Evolutionary conservation across 2,113 vertebrate species (phyloP), one percentile per base, ranked within the genome.

Genomic region (Pluvianellus socialis): DNA sequence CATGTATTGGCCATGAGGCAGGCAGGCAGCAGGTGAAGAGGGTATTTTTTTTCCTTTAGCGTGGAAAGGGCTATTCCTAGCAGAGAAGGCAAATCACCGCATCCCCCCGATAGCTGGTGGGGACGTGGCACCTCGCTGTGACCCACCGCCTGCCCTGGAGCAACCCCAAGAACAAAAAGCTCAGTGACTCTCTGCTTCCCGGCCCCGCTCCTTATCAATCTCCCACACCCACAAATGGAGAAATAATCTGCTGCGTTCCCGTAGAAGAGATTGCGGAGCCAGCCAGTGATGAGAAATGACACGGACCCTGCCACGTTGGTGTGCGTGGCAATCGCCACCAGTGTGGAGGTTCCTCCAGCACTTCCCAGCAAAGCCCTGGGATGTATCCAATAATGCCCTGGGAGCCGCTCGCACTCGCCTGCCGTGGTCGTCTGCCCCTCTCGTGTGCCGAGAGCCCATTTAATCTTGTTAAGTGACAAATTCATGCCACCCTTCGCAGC

Each of bases 131-230:
- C 35, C 45, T 76, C 8, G 1, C 26, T 47, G 71, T 61, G 79
- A 90, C 71, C 56, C 44, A 65, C 66, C 0, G 0, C 82, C 53
- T 52, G 71, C 26, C 70, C 58, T 1, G 1, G 35, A 30, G 35
- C 26, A 68, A 53, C 66, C 35, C 18, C 90, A 92, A 95, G 86
- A 83, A 91, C 83, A 80, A 77, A 92, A 93, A 74, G 2, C 23
- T 68, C 82, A 50, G 61, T 2, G 9, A 32, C n/a, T 80, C n/a
- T 21, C 68, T 33, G 33, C 76, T 95, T 94, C 84, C 93, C 6
- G 8, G n/a, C n/a, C 44, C 14, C 0, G 7, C 27, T 93, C 35
- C 77, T 97, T 96, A 97, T 97, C 96, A 90, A 42, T 33, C 44
- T 93, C 94, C 75, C 67, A 71, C 88, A 83, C 88, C 79, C 94